Percentiles rank a stretch among this genome's conserved stretches.
phyloP scores from a whole-genome alignment of 2,888 invertebrate species.

The Diaperis boleti region DNA sequence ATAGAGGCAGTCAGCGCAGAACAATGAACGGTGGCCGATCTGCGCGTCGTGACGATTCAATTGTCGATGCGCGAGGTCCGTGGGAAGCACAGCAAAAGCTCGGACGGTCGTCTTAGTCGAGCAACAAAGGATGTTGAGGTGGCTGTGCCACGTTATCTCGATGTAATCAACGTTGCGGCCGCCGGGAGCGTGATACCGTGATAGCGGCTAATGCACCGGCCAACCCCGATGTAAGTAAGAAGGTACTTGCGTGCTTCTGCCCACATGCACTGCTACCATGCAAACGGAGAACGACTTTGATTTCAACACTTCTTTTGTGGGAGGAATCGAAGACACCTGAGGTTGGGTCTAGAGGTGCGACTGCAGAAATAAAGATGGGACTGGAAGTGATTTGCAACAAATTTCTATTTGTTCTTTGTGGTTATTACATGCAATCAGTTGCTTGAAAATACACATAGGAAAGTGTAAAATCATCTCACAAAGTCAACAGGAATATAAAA shows the following conservation, averaged over 20 bases:
- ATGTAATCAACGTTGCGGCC: conserved; percentile 55
- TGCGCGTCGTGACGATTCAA: conserved; percentile 52
- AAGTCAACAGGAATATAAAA: too few relatives aligned
- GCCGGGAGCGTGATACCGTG: conserved; percentile 56
- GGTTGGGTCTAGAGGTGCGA: too few relatives aligned
- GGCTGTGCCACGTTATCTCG: conserved; percentile 54
- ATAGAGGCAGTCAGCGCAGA: too few relatives aligned
- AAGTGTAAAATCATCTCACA: too few relatives aligned
- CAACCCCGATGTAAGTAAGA: conserved; percentile 53
- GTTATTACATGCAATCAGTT: too few relatives aligned
- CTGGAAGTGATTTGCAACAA: too few relatives aligned
- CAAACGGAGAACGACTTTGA: conserved; percentile 35
- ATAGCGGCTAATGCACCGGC: conserved; percentile 56
- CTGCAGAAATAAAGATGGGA: too few relatives aligned
- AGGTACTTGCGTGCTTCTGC: conserved; percentile 45
- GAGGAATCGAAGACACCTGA: too few relatives aligned
- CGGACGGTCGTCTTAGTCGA: conserved; percentile 18
- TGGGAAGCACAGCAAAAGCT: conserved; percentile 47
- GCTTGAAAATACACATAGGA: too few relatives aligned
- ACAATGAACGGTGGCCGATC: too few relatives aligned
- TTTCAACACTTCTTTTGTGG: conserved; percentile 27
- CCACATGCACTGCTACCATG: conserved; percentile 52
- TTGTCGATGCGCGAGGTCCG: conserved; percentile 42
- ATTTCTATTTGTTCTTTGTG: too few relatives aligned
- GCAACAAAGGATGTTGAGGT: conserved; percentile 55